Evolutionary conservation across 2,113 vertebrate genomes (phyloP).

Genomic region (Cebus imitator): DNA sequence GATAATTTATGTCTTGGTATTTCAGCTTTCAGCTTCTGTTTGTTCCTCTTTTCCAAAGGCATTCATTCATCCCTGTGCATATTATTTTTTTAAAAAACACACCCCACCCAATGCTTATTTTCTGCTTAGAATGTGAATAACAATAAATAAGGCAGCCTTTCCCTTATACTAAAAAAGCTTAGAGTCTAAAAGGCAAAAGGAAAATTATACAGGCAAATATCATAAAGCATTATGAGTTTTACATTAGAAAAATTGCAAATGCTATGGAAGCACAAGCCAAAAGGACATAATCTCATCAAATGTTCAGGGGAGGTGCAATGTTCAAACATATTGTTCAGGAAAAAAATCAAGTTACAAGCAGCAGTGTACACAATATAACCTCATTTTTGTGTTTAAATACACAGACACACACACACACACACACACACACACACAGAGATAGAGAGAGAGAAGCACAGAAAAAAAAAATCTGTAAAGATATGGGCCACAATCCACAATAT

Average conservation of each 20-base stretch:
- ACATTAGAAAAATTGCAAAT: neutral
- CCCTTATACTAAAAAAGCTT: neutral
- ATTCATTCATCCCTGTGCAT: neutral
- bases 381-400: neutral
- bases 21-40: neutral
- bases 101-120: neutral
- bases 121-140: neutral
- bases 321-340: neutral
- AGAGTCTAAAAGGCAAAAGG: neutral
- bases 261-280: neutral
- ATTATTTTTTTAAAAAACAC: neutral
- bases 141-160: neutral
- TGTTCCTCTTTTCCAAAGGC: neutral
- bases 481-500: neutral
- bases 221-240: neutral
- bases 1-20: neutral
- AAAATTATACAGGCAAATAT: neutral
- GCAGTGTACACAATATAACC: too few species aligned
- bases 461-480: neutral
- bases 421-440: neutral
- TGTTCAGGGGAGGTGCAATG: neutral
- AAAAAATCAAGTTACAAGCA: neutral
- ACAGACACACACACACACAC: neutral
- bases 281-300: neutral
- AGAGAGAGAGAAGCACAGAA: neutral